phyloP scores from a whole-genome alignment of 1,140 invertebrate genomes.

The Charaxes varanes region DNA sequence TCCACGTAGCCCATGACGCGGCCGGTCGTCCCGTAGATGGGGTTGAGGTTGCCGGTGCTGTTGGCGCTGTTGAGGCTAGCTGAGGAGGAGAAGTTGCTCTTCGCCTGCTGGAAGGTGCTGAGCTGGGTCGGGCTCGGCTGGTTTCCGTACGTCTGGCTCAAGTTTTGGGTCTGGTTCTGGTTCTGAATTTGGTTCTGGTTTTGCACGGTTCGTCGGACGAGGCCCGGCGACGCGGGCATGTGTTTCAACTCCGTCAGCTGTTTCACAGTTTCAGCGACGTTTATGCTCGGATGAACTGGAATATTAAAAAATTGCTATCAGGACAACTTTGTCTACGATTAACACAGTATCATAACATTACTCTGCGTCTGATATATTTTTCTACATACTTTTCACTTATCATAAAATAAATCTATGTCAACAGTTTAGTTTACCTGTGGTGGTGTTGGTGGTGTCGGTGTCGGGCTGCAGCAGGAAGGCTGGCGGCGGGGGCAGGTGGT shows the following conservation, averaged over 20 bases:
- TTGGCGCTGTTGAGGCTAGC: too few relatives aligned
- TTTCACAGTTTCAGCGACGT: conserved; percentile 91
- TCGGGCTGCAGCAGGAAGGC: conserved; percentile 84
- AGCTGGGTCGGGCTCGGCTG: conserved; percentile 36
- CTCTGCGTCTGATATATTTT: too few relatives aligned
- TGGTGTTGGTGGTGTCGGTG: conserved; percentile 24
- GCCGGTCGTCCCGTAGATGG: too few relatives aligned
- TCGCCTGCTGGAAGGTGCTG: conserved; percentile 74
- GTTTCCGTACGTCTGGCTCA: conserved; percentile 21
- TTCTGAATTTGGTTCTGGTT: conserved; percentile 34
- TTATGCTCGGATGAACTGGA: conserved; percentile 51
- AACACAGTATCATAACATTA: too few relatives aligned
- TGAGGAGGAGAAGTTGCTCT: too few relatives aligned
- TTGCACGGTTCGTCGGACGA: conserved; percentile 77
- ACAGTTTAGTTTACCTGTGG: conserved; percentile 31
- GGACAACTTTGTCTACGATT: too few relatives aligned
- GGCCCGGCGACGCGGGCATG: conserved; percentile 88
- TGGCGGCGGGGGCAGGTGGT: conserved; percentile 85
- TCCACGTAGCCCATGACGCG: too few relatives aligned
- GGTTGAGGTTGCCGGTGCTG: too few relatives aligned
- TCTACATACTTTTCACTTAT: background rate
- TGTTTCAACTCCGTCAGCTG: conserved; percentile 89
- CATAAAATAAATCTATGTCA: too few relatives aligned
- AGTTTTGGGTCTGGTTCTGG: conserved; percentile 16
- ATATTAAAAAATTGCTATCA: conserved; percentile 2